Base-by-base conservation (phyloP, 2,113 vertebrate species). In the Calyptommatus sinebrachiatus region DNA sequence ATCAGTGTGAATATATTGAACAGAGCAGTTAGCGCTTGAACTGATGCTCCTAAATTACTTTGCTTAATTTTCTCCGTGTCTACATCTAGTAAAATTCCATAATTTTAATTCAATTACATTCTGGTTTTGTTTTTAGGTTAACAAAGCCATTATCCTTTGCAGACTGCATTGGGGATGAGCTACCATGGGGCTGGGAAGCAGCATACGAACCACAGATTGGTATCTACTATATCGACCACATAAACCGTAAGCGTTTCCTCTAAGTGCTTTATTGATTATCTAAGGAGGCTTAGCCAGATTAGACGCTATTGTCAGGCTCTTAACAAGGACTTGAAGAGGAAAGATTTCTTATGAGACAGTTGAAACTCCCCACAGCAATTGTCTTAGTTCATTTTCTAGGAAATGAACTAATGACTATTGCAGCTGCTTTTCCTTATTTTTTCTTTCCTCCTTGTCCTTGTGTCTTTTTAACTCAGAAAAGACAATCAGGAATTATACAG, bases 81-180 rank as follows among this genome's bases (percentile, higher is more conserved):
- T 41, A 18, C 60, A 41, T 61, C 16, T 45, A 77, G 35, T 28
- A 76, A 77, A 81, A 73, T 46, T 24, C 65, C 8, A 68, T 69
- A 73, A 71, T 76, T 29, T 29, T 26, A 77, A 68, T 76, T 31
- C 53, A 78, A 57, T 88, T 87, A 53, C 28, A 85, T 77, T 81
- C 35, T 85, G 83, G 22, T 88, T 81, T 85, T 89, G 61, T 31
- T 89, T 85, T n/a, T 71, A 97, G 96, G 91, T 90, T 97, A 85
- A 97, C 96, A 70, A 97, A 97, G 82, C 96, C 96, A 71, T 82
- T 97, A 90, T 96, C 96, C 0, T 97, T 97, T 80, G 95, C 95
- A 7, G 96, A 97, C 75, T 97, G 96, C 74, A 95, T 97, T 71
- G 96, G 96, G 41, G 95, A 97, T 92, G 96, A 97, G 80, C 92